These are phyloP conservation scores for Falcunculus frontatus DNA, from an alignment of 2,113 vertebrate species.

Conservation along the genomic window DNA sequence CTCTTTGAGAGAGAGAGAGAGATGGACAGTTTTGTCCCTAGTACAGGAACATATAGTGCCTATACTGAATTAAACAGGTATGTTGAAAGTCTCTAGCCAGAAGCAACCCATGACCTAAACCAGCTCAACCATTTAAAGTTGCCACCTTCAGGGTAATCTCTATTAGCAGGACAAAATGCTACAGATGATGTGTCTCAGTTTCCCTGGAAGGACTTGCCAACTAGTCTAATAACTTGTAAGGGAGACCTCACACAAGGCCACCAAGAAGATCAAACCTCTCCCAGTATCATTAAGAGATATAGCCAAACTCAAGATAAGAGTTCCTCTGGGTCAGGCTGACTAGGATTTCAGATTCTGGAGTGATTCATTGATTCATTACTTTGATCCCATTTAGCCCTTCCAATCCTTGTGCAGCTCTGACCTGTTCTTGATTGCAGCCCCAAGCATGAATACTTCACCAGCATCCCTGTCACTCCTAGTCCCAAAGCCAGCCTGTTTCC, in stretches of 20 bases:
- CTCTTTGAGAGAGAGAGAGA: neutral
- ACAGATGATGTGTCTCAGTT: neutral
- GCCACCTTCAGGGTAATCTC: neutral
- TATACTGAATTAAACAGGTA: neutral
- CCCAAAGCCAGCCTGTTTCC: neutral
- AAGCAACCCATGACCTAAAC: neutral
- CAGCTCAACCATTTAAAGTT: neutral
- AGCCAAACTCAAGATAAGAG: neutral
- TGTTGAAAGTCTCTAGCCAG: neutral
- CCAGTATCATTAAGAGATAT: neutral
- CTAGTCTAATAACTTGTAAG: neutral
- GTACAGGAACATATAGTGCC: accelerated
- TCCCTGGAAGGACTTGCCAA: neutral
- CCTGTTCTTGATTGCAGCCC: neutral
- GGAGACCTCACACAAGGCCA: neutral
- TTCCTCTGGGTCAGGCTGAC: neutral
- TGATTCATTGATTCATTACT: neutral
- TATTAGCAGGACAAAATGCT: neutral
- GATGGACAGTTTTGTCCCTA: neutral
- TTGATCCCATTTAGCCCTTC: neutral
- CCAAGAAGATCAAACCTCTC: neutral
- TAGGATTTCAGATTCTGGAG: neutral
- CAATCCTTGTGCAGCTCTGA: neutral
- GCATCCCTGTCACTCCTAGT: neutral
- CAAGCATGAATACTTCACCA: neutral